Base-by-base conservation (phyloP, 2,113 vertebrate species). In the Pelmatolapia mariae region DNA sequence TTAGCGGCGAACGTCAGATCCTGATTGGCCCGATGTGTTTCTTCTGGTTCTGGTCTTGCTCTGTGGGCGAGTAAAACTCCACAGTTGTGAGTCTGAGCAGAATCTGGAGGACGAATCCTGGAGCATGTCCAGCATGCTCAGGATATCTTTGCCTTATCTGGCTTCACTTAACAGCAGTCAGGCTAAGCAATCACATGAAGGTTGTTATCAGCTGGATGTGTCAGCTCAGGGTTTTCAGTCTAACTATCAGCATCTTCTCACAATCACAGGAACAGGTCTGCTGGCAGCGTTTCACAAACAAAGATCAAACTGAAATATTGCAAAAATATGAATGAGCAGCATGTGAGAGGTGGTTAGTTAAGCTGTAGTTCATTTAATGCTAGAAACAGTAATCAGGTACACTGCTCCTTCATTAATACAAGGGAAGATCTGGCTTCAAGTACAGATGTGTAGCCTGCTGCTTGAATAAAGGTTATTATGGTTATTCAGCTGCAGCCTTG, bases 401-500 rank as follows among this genome's bases (percentile, higher is more conserved):
- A 16, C 38, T 1, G 13, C n/a, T 15, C n/a, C 36, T 15, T 45
- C 66, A 45, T 68, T 38, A 13, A 68, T n/a, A 38, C 19, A 5
- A 68, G 5, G 4, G 59, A n/a, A 66, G 61, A 66, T 0, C 31
- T 66, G 31, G 18, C 61, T 5, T 36, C 18, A n/a, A 3, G 31
- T 63, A 36, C 31, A 36, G 9, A 63, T 19, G 10, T 36, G 16
- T 19, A 36, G 33, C 19, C 31, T 38, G 31, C 19, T 38, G 66
- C 0, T 73, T 26, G 13, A 73, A 73, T 73, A 26, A 73, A 45
- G 38, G 66, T 16, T 26, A 15, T 71, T 24, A 16, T 71, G 3
- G n/a, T 43, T 0, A 73, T 45, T 45, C 38, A 45, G 68, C 68
- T 73, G 40, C 68, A 26, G 22, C 63, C 63, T 40, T 0, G 4